Percentiles rank a stretch among this genome's conserved stretches.
phyloP scores from a whole-genome alignment of 1,140 invertebrate genomes.

The Heterodera schachtii region DNA sequence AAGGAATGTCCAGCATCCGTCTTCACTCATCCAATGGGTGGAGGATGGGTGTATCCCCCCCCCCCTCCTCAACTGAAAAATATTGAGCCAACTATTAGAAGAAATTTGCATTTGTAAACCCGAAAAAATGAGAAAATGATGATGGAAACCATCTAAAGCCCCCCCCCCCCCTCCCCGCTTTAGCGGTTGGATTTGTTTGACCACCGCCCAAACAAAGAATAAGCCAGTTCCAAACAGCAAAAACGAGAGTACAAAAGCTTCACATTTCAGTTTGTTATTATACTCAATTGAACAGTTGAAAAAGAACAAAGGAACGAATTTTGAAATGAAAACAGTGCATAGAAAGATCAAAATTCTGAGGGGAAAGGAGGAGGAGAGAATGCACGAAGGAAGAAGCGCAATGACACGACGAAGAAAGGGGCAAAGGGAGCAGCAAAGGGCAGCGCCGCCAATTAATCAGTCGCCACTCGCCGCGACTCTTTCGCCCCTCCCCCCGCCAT shows the following conservation, averaged over 20 bases:
- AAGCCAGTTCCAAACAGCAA: not conserved
- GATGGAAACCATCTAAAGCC: not conserved
- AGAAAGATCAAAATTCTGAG: not conserved
- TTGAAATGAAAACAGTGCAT: not conserved
- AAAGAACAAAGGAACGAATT: not conserved
- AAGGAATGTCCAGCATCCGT: not conserved
- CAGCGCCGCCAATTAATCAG: not conserved
- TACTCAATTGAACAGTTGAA: not conserved
- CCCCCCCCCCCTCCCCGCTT: too few species aligned
- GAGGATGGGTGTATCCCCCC: too few species aligned
- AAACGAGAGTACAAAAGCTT: not conserved
- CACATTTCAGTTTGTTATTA: not conserved
- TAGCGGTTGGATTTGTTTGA: not conserved
- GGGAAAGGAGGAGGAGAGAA: too few species aligned
- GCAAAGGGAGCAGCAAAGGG: not conserved
- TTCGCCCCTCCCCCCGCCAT: not conserved
- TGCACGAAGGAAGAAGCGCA: too few species aligned
- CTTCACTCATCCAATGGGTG: too few species aligned
- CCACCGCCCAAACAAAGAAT: not conserved
- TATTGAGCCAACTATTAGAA: too few species aligned
- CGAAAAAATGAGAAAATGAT: not conserved
- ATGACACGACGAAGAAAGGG: too few species aligned
- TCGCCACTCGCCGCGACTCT: not conserved
- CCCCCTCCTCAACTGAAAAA: too few species aligned
- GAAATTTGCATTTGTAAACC: too few species aligned